Evolutionary conservation across 2,113 vertebrate species (phyloP), one percentile per base, ranked within the genome.

Genomic region (Arothron firmamentum): DNA sequence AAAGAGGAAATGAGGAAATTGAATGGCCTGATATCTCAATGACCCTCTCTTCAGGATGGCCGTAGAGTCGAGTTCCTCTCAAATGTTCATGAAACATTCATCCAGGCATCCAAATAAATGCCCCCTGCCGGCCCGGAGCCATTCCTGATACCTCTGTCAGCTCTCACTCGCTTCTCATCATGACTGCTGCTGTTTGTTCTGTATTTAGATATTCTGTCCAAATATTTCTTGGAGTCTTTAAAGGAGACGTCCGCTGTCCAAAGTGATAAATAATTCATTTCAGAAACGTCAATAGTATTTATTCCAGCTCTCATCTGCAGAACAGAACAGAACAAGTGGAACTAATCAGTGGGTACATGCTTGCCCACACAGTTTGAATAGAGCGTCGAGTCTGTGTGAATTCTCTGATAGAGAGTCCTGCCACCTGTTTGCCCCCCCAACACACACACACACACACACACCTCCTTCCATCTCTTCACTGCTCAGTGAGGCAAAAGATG

Each of bases 401-500:
- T 74, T 74, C 66, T 78, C 74, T 77, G 83, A 79, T 72, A 65
- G 70, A 81, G 78, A 81, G 67, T 72, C 50, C 47, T 59, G 43
- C 74, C 87, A 85, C 82, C 81, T 88, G 83, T 85, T 87, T 76
- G 75, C 49, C 71, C 34, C 34, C 34, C 6, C 31, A 34, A 34
- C 31, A 34, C 31, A 38, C 34, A 38, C 34, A 38, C 2, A 12
- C 34, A 38, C 34, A 38, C 34, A 38, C 34, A 38, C 34, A 38
- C 34, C 11, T 12, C 4, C 11, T 62, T 48, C 53, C 63, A 51
- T 79, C 75, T 81, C 74, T 76, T 80, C 69, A 67, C 70, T 76
- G 81, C 70, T 86, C 81, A 80, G 57, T 62, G 74, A 85, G 79
- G 82, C 85, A 75, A 64, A 82, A 78, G 80, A 86, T 81, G 74